Evolutionary conservation across 2,888 invertebrate genomes (phyloP), one percentile per base, ranked within the genome.

Genomic region (Rhorus exstirpatorius): DNA sequence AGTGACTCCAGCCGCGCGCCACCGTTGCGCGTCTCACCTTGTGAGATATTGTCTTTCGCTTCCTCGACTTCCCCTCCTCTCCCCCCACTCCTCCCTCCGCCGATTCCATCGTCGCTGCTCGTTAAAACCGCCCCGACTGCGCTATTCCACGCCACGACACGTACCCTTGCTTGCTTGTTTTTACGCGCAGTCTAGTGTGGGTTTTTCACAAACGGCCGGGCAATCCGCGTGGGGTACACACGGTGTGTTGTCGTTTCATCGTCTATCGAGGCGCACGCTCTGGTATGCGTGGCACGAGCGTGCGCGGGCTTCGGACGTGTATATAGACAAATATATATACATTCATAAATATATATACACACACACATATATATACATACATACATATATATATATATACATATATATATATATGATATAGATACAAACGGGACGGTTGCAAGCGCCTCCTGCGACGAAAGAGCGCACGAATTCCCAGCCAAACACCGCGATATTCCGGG

Each of bases 251-350:
- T 31, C 46, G 26, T 46, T 31, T 14, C 46, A 21, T 44, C 61
- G 60, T 71, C n/a, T 49, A 21, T 31, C 72, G 51, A 46, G 61
- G 71, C 60, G 60, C 81, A 26, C 65, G 70, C 71, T 53, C 60
- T 24, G 35, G 55, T 63, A 49, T 71, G 60, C 49, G 75, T 80
- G 46, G 65, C 70, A 71, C 76, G 81, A 81, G 76, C 65, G 77
- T 81, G 81, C 81, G 72, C 77, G 72, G 51, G 53, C 31, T 72
- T 24, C 1, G 35, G n/a, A 38, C 38, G 44, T 35, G 38, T 41
- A 46, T 58, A 60, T 51, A 70, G 35, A 41, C 51, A 1, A 51
- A 44, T 14, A 46, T 53, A 44, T 14, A 41, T 41, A 60, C 46
- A 53, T 61, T 21, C 58, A 31, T 49, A 21, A 26, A 60, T 53